Percentiles rank a stretch among this genome's conserved stretches.
Evolutionary conservation across 1,140 invertebrate species (phyloP).

Genomic region (Zaprionus camerounensis): DNA sequence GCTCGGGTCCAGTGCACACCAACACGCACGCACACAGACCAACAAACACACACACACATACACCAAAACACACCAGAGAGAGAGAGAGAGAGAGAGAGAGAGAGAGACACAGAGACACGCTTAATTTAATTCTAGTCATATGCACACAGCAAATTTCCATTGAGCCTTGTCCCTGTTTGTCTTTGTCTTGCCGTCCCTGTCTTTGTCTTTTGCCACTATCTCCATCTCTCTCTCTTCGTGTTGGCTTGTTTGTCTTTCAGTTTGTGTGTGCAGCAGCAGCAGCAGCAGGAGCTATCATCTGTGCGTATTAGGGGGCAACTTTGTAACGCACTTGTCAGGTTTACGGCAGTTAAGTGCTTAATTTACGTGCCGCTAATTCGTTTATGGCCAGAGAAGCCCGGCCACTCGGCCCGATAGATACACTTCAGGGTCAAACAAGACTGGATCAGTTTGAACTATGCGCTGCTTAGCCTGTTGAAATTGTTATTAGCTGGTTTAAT

Average conservation of each 20-base stretch:
- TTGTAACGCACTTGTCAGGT: conserved; percentile 35
- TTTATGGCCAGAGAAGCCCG: neutral
- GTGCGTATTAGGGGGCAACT: conserved; percentile 19
- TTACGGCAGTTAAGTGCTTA: conserved; percentile 63
- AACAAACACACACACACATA: conserved; percentile 17
- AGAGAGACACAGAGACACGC: conserved; percentile 33
- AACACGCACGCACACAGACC: conserved; percentile 35
- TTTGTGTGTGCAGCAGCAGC: neutral
- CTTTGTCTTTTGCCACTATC: conserved; percentile 13
- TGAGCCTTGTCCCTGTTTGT: conserved; percentile 60
- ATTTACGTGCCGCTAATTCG: conserved; percentile 64
- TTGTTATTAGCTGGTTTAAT: neutral
- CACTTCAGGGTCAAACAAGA: neutral
- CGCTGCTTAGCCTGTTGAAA: neutral
- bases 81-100: conserved; percentile 7
- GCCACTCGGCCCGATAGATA: neutral
- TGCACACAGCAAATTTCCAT: conserved; percentile 47
- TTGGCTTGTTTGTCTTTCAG: conserved; percentile 9
- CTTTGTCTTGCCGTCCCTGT: conserved; percentile 3
- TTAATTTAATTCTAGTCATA: conserved; percentile 78
- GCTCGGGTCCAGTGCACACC: conserved; percentile 45
- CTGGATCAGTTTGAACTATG: neutral
- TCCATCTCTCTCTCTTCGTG: neutral
- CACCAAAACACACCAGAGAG: neutral
- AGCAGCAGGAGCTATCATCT: conserved; percentile 15